Evolutionary conservation across 2,797 vertebrate genomes (phyloP), one percentile per base, ranked within the genome.

Genomic region (Micropoecilia bifurca): DNA sequence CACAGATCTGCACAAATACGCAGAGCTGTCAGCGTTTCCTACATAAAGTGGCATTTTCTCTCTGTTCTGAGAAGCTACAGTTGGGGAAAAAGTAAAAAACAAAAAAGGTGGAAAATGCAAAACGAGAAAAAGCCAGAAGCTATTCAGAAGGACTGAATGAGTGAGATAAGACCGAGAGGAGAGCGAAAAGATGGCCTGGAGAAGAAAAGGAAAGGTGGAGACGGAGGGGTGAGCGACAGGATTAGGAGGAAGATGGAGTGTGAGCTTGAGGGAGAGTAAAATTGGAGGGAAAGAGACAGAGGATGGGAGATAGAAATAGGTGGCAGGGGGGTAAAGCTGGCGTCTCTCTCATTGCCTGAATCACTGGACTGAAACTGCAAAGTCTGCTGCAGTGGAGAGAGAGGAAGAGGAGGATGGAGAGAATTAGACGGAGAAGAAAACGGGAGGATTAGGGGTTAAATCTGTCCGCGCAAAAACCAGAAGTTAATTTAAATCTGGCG

Each of bases 361-460:
- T 90, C 92, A 82, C 80, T 93, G 91, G 91, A 89, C 85, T 92
- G 91, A 94, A 92, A 92, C 92, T 88, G 91, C 92, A 93, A 92
- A 90, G 79, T 90, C 91, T 94, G 92, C 91, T 91, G 93, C 93
- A 90, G 90, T 89, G 84, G 83, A 83, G 84, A 13, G 76, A 69
- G 2, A n/a, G 16, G 5, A 6, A 2, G 18, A 7, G 22, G 18
- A 9, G 22, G 6, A 5, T 36, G 36, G 5, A 45, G 39, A n/a
- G 72, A 39, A 77, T 87, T 79, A 85, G 22, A 36, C 43, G 14
- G 43, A 48, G 80, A 48, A 1, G 69, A 73, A 43, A 72, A 57
- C 2, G 43, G 74, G 71, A 50, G 45, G 79, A 87, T 83, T 39
- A 63, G 71, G 84, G 90, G 89, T 90, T 90, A 83, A 87, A 83